Conservation (phyloP, 2,113 vertebrate genomes). For the Hydrochoerus hydrochaeris region DNA sequence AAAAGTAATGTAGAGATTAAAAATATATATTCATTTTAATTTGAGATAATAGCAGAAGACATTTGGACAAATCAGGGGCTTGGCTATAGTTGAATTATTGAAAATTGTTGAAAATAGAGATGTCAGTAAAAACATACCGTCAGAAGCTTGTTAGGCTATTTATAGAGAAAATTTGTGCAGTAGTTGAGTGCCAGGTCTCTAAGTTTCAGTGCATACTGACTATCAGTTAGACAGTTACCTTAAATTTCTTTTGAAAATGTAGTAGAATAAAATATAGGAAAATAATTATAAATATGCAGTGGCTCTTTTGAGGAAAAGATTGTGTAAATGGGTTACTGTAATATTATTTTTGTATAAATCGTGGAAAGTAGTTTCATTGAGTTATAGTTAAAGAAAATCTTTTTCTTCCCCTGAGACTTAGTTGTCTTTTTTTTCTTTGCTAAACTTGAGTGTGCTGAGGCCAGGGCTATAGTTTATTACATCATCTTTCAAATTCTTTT, state of each 20-base stretch:
- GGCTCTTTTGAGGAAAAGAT: neutral
- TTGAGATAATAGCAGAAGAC: conserved; percentile 18
- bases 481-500: neutral
- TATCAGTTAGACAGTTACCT: neutral
- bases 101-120: neutral
- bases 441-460: neutral
- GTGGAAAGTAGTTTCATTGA: conserved; percentile 29
- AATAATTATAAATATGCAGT: neutral
- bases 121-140: conserved; percentile 21
- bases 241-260: neutral
- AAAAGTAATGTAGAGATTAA: conserved; percentile 16
- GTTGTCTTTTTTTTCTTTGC: neutral
- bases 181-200: neutral
- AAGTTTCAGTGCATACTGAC: neutral
- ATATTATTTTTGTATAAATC: neutral
- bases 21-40: neutral
- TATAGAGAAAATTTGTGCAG: neutral
- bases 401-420: neutral
- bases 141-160: neutral
- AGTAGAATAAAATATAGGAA: neutral
- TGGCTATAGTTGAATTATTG: neutral
- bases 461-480: neutral
- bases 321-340: neutral
- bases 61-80: neutral
- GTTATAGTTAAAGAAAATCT: neutral